A percentile compares a stretch with the other conserved stretches of the same genome.
phyloP scores from a whole-genome alignment of 2,113 vertebrate genomes.

The Notothenia coriiceps region DNA sequence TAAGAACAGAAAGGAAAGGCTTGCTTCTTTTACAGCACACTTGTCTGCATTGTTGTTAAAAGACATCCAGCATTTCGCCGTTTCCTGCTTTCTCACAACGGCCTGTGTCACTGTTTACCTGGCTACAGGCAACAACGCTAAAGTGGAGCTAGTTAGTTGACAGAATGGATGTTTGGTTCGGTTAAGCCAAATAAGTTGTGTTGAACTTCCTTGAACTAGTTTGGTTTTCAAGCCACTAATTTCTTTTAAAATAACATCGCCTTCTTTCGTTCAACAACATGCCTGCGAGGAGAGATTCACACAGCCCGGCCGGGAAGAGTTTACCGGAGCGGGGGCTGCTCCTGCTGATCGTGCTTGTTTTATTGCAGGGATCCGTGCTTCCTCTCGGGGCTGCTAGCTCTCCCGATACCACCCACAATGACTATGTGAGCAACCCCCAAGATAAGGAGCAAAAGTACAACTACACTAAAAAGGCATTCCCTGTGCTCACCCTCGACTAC shows the following conservation, averaged over 20 bases:
- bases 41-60: background rate
- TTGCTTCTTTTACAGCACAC: background rate
- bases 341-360: conserved; percentile 57
- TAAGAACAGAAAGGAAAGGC: background rate
- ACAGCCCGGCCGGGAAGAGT: conserved; percentile 1
- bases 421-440: fast-evolving
- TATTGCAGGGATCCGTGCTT: conserved; percentile 62
- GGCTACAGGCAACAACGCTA: conserved; percentile 1
- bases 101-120: conserved; percentile 56
- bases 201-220: conserved; percentile 51
- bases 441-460: background rate
- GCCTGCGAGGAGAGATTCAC: conserved; percentile 19
- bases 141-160: conserved; percentile 23
- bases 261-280: conserved; percentile 25
- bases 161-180: background rate
- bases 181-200: background rate
- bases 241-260: background rate
- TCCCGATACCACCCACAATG: conserved; percentile 20
- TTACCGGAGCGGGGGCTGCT: conserved; percentile 54
- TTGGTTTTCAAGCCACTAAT: background rate
- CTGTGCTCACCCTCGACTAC: conserved; percentile 91
- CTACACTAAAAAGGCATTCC: conserved; percentile 87
- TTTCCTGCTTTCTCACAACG: conserved; percentile 58
- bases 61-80: conserved; percentile 11
- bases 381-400: conserved; percentile 67